Evolutionary conservation across 2,888 invertebrate genomes (phyloP).

Genomic region (Amiota communis): DNA sequence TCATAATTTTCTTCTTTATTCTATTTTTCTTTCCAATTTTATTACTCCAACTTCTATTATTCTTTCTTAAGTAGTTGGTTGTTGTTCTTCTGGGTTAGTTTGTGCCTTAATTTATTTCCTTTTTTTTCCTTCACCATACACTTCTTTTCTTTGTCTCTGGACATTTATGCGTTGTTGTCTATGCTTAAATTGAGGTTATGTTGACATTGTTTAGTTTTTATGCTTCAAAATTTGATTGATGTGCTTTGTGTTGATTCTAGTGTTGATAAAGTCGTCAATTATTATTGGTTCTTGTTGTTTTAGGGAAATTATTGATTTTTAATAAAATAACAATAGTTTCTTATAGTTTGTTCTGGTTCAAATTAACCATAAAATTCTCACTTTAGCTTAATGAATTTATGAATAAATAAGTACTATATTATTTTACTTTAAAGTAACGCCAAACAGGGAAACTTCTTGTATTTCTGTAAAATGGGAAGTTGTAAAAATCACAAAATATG

Average conservation of each 20-base stretch:
- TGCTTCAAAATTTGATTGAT: constrained; percentile 45
- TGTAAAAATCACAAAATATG: constrained; percentile 11
- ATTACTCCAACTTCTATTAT: constrained; percentile 16
- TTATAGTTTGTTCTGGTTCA: no score
- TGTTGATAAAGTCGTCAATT: constrained; percentile 18
- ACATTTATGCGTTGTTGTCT: constrained; percentile 23
- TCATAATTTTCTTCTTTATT: constrained; percentile 49
- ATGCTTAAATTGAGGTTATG: constrained; percentile 55
- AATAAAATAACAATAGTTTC: no score
- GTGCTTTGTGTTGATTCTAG: constrained; percentile 2
- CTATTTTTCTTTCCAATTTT: constrained; percentile 20
- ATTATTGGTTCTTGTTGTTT: background rate
- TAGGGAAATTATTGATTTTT: constrained; percentile 1
- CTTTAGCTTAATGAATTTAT: no score
- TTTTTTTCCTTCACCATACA: background rate
- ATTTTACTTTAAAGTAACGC: no score
- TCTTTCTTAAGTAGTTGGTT: constrained; percentile 12
- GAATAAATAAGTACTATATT: no score
- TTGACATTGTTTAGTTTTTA: constrained; percentile 56
- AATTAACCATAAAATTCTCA: no score
- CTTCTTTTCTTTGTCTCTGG: constrained; percentile 21
- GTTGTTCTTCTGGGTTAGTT: constrained; percentile 21
- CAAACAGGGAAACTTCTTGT: no score
- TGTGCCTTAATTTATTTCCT: background rate
- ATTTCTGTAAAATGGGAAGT: background rate